These are phyloP conservation scores for Aleiodes alternator DNA, from an alignment of 2,888 invertebrate species.

Conservation along the genomic window DNA sequence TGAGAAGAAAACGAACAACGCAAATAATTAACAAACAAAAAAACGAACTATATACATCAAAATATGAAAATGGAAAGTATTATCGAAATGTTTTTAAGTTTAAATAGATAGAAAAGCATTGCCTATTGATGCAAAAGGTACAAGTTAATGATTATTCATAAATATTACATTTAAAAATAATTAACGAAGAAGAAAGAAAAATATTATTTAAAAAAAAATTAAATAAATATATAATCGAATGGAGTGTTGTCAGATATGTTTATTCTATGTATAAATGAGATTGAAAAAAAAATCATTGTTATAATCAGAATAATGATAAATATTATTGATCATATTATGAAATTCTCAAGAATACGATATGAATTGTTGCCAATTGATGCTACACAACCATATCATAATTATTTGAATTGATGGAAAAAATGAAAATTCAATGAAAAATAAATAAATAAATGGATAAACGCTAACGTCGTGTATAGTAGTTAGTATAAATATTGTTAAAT, in stretches of 20 bases:
- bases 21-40: constrained; percentile 18
- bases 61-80: constrained; percentile 63
- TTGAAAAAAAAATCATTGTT: constrained; percentile 13
- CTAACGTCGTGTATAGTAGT: constrained; percentile 51
- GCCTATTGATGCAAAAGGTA: constrained; percentile 59
- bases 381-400: constrained; percentile 69
- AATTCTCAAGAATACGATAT: constrained; percentile 52
- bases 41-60: constrained; percentile 46
- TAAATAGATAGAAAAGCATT: constrained; percentile 56
- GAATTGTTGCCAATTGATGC: constrained; percentile 66
- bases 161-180: constrained; percentile 45
- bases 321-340: constrained; percentile 16
- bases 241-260: constrained; percentile 61
- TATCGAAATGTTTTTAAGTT: constrained; percentile 59
- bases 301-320: not conserved
- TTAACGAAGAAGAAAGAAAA: constrained; percentile 43
- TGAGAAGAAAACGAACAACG: constrained; percentile 23
- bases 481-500: constrained; percentile 29
- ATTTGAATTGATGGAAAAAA: not conserved
- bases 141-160: constrained; percentile 51
- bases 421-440: too few relatives aligned
- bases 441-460: not conserved
- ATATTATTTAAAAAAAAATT: constrained; percentile 41
- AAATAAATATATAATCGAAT: constrained; percentile 59
- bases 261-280: constrained; percentile 48